These are phyloP conservation scores for Aradus depressus DNA, from an alignment of 2,888 invertebrate genomes.

Conservation along the genomic window DNA sequence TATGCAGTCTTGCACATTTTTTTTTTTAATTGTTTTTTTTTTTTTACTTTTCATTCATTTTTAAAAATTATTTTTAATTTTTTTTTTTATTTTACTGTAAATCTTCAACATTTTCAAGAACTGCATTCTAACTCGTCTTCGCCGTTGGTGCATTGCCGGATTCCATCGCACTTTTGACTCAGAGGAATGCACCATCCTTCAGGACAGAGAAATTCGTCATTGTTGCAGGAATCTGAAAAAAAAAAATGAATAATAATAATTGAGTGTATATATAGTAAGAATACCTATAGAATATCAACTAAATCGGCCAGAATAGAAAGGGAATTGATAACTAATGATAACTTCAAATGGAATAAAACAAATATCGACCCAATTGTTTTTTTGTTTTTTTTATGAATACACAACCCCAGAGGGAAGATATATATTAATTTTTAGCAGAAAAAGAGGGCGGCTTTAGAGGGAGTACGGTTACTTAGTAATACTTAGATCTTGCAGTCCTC, in stretches of 20 bases:
- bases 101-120: too few relatives aligned
- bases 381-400: too few relatives aligned
- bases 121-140: conserved; percentile 48
- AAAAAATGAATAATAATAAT: not conserved
- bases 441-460: too few relatives aligned
- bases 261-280: not conserved
- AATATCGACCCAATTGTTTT: too few relatives aligned
- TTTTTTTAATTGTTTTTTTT: too few relatives aligned
- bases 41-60: too few relatives aligned
- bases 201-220: conserved; percentile 46
- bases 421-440: too few relatives aligned
- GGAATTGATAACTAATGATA: conserved; percentile 11
- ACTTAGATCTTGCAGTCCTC: too few relatives aligned
- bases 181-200: conserved; percentile 48
- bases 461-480: too few relatives aligned
- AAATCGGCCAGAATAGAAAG: not conserved
- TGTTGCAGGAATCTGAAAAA: conserved; percentile 39
- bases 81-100: too few relatives aligned
- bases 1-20: conserved; percentile 17
- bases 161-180: conserved; percentile 48
- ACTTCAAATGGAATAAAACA: conserved; percentile 4
- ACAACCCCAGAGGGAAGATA: too few relatives aligned
- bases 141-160: conserved; percentile 43
- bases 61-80: too few relatives aligned
- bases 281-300: conserved; percentile 5